Evolutionary conservation across 2,113 vertebrate genomes (phyloP).

Genomic region (Tyrannus savana): DNA sequence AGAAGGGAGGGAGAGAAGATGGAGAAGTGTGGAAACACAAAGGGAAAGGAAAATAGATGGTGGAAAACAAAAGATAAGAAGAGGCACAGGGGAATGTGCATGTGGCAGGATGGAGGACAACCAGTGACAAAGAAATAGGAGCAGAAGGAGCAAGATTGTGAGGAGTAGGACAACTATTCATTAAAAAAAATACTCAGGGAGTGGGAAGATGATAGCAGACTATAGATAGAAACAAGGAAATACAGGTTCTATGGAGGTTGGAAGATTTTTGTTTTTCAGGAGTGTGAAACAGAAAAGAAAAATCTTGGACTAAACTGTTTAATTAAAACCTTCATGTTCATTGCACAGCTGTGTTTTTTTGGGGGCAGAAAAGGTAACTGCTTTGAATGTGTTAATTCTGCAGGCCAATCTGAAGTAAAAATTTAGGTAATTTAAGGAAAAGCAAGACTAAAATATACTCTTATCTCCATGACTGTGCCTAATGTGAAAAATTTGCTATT

Average conservation of each 20-base stretch:
- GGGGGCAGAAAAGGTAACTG: neutral
- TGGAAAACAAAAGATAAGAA: neutral
- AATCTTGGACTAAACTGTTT: neutral
- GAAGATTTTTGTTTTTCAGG: neutral
- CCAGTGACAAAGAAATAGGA: neutral
- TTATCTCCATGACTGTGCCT: conserved; percentile 47
- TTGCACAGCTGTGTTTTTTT: neutral
- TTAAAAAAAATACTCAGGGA: neutral
- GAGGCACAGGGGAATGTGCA: neutral
- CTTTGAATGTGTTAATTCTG: neutral
- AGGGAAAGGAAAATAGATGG: neutral
- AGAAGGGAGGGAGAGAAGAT: neutral
- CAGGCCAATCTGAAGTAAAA: conserved; percentile 23
- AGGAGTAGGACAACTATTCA: neutral
- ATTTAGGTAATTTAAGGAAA: conserved; percentile 24
- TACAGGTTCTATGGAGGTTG: neutral
- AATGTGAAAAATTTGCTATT: conserved; percentile 52
- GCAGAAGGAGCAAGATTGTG: neutral
- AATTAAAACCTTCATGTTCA: neutral
- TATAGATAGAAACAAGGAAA: conserved; percentile 2
- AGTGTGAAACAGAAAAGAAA: neutral
- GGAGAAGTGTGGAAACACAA: neutral
- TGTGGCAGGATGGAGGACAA: neutral
- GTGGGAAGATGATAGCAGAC: neutral
- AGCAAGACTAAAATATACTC: conserved; percentile 24